Percentiles rank a stretch among this genome's conserved stretches.
Conservation (phyloP, 2,797 vertebrate species). For the Chaetodon trifasciatus region DNA sequence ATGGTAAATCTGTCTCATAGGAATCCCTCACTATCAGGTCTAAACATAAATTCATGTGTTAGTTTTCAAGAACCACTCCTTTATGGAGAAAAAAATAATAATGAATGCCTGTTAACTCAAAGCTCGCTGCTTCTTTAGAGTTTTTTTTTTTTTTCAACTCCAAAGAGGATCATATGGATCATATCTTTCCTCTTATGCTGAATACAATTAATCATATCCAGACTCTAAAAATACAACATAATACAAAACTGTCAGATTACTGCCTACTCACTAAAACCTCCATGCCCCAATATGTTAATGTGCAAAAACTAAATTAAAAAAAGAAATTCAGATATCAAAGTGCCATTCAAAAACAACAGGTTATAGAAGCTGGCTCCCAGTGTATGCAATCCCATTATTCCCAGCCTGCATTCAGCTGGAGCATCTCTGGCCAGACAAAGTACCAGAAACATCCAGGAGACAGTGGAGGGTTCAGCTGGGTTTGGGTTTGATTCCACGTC, state of each 20-base stretch:
- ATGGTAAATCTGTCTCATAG: conserved; percentile 78
- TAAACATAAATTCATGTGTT: conserved; percentile 69
- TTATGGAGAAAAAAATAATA: conserved; percentile 49
- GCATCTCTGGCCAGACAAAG: conserved; percentile 38
- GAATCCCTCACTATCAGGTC: conserved; percentile 73
- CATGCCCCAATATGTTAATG: background rate
- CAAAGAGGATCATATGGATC: background rate
- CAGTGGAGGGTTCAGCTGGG: conserved; percentile 18
- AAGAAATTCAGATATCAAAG: conserved; percentile 22
- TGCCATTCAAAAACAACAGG: conserved; percentile 18
- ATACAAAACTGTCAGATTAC: conserved; percentile 14
- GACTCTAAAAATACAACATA: background rate
- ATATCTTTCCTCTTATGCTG: conserved; percentile 33
- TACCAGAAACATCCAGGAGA: conserved; percentile 45
- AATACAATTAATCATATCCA: conserved; percentile 10
- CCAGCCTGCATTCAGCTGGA: conserved; percentile 38
- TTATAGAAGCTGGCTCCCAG: conserved; percentile 43
- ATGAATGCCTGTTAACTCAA: conserved; percentile 22
- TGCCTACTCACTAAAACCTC: background rate
- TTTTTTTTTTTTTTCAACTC: conserved; percentile 23
- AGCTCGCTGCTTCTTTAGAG: conserved; percentile 20
- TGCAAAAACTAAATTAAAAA: conserved; percentile 1
- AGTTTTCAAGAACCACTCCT: conserved; percentile 61
- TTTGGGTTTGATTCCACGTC: conserved; percentile 53
- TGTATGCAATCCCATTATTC: conserved; percentile 50